A percentile compares a stretch with the other conserved stretches of the same genome.
These are phyloP conservation scores for Papilio machaon DNA, from an alignment of 1,140 invertebrate species.

Conservation along the genomic window DNA sequence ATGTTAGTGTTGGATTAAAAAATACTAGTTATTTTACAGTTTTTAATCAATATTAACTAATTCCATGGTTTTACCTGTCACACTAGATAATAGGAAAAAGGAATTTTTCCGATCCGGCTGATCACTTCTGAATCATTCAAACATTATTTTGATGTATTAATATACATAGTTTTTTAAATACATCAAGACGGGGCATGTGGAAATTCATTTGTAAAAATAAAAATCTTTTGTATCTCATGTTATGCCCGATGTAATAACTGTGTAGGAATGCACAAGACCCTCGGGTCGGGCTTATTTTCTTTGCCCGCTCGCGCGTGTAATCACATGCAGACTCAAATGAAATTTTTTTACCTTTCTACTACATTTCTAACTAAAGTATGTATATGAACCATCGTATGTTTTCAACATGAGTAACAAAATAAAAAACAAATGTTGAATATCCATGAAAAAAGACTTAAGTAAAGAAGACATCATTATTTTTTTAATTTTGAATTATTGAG, in stretches of 20 bases:
- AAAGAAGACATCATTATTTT: no score
- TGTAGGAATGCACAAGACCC: conserved; percentile 49
- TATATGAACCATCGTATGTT: neutral
- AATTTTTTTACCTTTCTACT: conserved; percentile 36
- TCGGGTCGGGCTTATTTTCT: conserved; percentile 63
- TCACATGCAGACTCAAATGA: conserved; percentile 60
- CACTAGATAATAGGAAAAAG: no score
- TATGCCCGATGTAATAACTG: conserved; percentile 46
- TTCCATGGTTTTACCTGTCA: no score
- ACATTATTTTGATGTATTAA: neutral
- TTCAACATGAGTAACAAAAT: neutral
- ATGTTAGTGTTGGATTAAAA: no score
- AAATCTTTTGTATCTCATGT: conserved; percentile 15
- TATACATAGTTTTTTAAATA: neutral
- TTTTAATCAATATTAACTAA: no score
- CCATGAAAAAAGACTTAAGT: no score
- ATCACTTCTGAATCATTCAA: no score
- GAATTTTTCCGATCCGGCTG: no score
- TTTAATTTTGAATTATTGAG: no score
- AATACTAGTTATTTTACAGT: no score
- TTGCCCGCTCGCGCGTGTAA: conserved; percentile 67
- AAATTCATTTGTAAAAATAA: conserved; percentile 7
- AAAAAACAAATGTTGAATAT: no score
- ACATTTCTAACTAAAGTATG: conserved; percentile 17
- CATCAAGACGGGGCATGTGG: neutral